Evolutionary conservation across 2,888 invertebrate species (phyloP).

Genomic region (Hemithea aestivaria): DNA sequence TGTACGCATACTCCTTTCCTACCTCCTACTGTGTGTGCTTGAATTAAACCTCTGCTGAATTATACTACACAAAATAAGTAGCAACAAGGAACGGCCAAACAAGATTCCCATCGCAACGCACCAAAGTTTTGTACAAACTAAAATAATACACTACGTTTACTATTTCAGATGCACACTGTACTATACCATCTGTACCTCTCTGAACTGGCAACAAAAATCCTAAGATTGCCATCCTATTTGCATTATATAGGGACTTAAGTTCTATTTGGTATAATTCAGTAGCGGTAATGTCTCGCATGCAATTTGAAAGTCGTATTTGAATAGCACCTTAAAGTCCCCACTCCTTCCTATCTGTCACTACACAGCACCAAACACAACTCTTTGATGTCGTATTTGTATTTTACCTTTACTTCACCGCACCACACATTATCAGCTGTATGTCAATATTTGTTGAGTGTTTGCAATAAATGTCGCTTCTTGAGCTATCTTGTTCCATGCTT

Average conservation of each 20-base stretch:
- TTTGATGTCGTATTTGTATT: slow-evolving; percentile 19
- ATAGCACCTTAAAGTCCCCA: slow-evolving; percentile 10
- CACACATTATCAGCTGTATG: slow-evolving; percentile 12
- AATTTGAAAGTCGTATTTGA: slow-evolving; percentile 1
- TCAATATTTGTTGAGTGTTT: slow-evolving; percentile 11
- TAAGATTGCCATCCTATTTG: no score
- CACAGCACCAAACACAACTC: slow-evolving; percentile 12
- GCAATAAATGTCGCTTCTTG: slow-evolving; percentile 13
- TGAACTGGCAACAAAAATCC: no score
- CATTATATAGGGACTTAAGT: no score
- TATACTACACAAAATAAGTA: no score
- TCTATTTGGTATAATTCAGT: background rate
- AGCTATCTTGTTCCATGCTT: slow-evolving; percentile 10
- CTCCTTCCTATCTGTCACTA: slow-evolving; percentile 8
- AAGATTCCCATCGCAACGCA: no score
- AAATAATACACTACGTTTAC: no score
- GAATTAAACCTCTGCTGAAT: slow-evolving; percentile 9
- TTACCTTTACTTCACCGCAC: slow-evolving; percentile 9
- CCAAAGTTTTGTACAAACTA: no score
- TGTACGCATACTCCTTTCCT: slow-evolving; percentile 15
- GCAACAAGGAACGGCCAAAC: no score
- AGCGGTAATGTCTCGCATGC: slow-evolving; percentile 6
- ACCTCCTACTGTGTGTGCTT: slow-evolving; percentile 9
- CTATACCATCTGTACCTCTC: no score
- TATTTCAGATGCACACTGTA: no score